Base-by-base conservation (phyloP, 2,888 invertebrate species). In the Megastigmus dorsalis region DNA sequence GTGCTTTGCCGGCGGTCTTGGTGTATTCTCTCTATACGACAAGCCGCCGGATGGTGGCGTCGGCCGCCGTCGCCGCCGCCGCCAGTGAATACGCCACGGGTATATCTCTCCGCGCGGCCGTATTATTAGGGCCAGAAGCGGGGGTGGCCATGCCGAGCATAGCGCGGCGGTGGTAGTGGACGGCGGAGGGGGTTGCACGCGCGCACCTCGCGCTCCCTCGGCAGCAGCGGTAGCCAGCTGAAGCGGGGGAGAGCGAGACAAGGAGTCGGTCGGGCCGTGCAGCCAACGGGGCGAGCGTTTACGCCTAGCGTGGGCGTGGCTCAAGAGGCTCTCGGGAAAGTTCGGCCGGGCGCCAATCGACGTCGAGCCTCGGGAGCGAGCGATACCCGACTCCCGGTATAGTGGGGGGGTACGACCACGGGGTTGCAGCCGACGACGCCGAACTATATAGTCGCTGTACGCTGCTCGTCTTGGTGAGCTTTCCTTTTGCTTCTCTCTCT, bases 161-260 rank as follows among this genome's bases (percentile, higher is more conserved):
- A 41, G 5, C 41, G 41, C 5, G 38, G 13, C 9, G 13, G 13
- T 10, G 38, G 2, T 6, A 38, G 38, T 10, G 6, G 13, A 77
- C 66, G 74, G 79, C 62, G 78, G 75, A 79, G 79, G 84, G 80
- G 80, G 81, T 30, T 13, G 30, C 41, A 5, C 36, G 38, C 74
- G 84, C 80, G n/a, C n/a, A n/a, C n/a, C n/a, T 79, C 81, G 3
- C 84, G 83, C 84, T 81, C 78, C 79, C 78, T 75, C 74, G 79
- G 80, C 84, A 85, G 62, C 10, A 41, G 28, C 20, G 54, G n/a
- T n/a, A n/a, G n/a, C n/a, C n/a, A n/a, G n/a, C n/a, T n/a, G 13
- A 13, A 33, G n/a, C n/a, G n/a, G n/a, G n/a, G 41, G n/a, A 4
- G 60, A 20, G 26, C 26, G 28, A 59, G 68, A 57, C 59, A 45